Base-by-base conservation (phyloP, 2,797 vertebrate species). In the Dryobates pubescens region DNA sequence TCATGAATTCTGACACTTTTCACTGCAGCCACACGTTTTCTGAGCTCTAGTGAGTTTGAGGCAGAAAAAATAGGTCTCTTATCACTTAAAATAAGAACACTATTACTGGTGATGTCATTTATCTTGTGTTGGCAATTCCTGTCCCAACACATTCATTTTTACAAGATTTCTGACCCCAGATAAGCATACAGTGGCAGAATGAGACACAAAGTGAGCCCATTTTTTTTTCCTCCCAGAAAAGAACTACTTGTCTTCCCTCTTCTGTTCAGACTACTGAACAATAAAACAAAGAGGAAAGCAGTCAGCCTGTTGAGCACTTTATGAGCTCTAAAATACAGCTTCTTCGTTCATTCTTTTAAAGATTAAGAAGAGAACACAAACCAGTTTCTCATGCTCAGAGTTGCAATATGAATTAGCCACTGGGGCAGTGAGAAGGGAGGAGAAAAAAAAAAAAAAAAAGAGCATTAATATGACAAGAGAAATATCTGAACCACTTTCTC, bases 231-330 rank as follows among this genome's bases (percentile, higher is more conserved):
- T 74, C 51, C 79, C n/a, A 57, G 23, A 74, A 79, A 92, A 67
- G 9, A 92, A 34, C 6, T 43, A 70, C 10, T 22, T 78, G 22
- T 83, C 45, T 78, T 82, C 32, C 32, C 54, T 74, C 36, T 11
- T 17, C 4, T 17, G 59, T 90, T 90, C 27, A 62, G 56, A 57
- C 32, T 58, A 61, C 18, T 59, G 22, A 93, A 88, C 59, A 94
- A 81, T 83, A 89, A 92, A 94, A 56, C 45, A 76, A 75, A 84
- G 62, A 61, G 20, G 17, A 90, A 76, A 27, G 34, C 29, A 86
- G 56, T 36, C 86, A 57, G 38, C 1, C 1, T 62, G 36, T 65
- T 84, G 62, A 93, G 45, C 15, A 58, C 17, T 91, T 96, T 43
- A 90, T 51, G 65, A 92, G 70, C 32, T 75, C 63, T 72, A 73